Evolutionary conservation across 2,113 vertebrate species (phyloP).

Genomic region (Melanotaenia duboulayi): DNA sequence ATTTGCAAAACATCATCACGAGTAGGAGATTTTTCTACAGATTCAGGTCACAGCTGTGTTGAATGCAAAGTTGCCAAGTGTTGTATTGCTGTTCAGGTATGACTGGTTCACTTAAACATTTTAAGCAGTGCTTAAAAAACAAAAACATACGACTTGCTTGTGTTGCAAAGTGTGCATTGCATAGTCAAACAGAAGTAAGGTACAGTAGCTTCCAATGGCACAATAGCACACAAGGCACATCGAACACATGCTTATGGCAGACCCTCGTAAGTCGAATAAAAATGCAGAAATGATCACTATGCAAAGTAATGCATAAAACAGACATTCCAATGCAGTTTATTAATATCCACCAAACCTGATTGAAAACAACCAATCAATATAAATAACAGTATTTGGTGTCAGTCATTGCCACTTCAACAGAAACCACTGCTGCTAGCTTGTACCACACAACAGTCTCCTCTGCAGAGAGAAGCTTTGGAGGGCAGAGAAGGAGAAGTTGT

Average conservation of each 20-base stretch:
- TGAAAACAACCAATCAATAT: background rate
- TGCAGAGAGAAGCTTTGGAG: background rate
- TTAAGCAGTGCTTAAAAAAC: background rate
- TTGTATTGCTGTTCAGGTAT: constrained; percentile 5
- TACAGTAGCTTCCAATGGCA: too few species aligned
- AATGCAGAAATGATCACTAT: background rate
- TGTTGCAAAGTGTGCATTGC: background rate
- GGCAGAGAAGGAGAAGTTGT: background rate
- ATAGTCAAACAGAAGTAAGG: background rate
- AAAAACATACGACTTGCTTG: background rate
- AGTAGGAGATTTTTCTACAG: constrained; percentile 1
- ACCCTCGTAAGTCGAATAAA: background rate
- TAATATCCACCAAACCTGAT: background rate
- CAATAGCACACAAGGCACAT: too few species aligned
- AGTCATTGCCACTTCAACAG: background rate
- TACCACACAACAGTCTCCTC: background rate
- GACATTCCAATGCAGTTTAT: background rate
- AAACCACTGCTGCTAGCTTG: background rate
- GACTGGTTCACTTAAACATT: background rate
- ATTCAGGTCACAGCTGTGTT: constrained; percentile 23
- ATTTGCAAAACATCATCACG: constrained; percentile 32
- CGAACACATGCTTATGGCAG: too few species aligned
- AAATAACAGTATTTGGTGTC: background rate
- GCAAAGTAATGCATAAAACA: background rate
- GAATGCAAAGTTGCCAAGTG: background rate